phyloP scores from a whole-genome alignment of 2,797 vertebrate species.

The Sarcoramphus papa region DNA sequence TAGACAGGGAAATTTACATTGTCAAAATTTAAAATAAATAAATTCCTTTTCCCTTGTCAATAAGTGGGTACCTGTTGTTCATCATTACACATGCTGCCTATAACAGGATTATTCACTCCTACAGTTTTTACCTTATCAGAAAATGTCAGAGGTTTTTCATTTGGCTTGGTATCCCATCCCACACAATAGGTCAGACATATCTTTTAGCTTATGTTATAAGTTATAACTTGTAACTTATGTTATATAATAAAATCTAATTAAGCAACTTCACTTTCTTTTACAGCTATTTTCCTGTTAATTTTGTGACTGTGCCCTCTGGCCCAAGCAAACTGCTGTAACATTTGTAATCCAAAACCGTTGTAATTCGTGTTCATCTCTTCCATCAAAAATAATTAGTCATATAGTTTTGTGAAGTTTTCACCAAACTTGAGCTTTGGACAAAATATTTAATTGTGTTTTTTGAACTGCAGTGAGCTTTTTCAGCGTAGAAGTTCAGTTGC shows the following conservation, averaged over 20 bases:
- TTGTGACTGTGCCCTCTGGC: constrained; percentile 22
- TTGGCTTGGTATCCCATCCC: constrained; percentile 11
- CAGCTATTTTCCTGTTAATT: constrained; percentile 29
- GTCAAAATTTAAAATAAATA: neutral
- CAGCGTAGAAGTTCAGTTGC: neutral
- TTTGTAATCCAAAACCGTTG: constrained; percentile 2
- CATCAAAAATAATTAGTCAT: constrained; percentile 36
- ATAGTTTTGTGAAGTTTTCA: neutral
- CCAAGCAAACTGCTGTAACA: constrained; percentile 40
- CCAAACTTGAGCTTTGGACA: neutral
- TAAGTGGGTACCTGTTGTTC: neutral
- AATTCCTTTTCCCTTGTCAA: neutral
- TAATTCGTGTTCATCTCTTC: neutral
- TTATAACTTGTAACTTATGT: neutral
- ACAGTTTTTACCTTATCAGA: neutral
- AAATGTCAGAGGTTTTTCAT: constrained; percentile 15
- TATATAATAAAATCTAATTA: constrained; percentile 30
- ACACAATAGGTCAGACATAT: constrained; percentile 21
- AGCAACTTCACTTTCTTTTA: constrained; percentile 19
- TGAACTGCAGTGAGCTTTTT: neutral
- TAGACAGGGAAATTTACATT: neutral
- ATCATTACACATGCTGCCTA: neutral
- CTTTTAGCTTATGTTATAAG: neutral
- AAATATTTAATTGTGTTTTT: neutral
- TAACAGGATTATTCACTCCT: constrained; percentile 11